phyloP scores from a whole-genome alignment of 2,113 vertebrate genomes.

The Alosa alosa region DNA sequence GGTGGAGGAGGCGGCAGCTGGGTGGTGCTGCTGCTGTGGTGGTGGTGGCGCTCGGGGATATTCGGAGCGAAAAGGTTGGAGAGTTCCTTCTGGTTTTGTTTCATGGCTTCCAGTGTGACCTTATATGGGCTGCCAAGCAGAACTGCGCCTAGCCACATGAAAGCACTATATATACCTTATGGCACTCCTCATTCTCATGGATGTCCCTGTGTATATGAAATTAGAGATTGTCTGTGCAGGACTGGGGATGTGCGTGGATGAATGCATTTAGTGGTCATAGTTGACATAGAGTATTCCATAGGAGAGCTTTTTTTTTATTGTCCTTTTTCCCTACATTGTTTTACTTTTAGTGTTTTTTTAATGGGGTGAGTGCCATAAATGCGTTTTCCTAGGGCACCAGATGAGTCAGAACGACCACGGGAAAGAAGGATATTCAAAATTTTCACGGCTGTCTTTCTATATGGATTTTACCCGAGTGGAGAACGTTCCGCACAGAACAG shows the following conservation, averaged over 20 bases:
- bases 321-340: neutral
- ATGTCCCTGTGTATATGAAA: neutral
- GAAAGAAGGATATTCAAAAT: neutral
- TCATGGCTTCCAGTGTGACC: neutral
- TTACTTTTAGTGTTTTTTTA: neutral
- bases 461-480: neutral
- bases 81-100: neutral
- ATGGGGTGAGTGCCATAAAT: neutral
- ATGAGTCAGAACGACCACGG: neutral
- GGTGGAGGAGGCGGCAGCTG: neutral
- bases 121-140: neutral
- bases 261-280: neutral
- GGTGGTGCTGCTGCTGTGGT: neutral
- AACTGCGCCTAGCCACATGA: neutral
- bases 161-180: neutral
- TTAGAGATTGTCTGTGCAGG: neutral
- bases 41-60: neutral
- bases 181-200: neutral
- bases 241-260: neutral
- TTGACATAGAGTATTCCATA: neutral
- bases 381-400: neutral
- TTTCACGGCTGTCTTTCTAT: neutral
- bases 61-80: neutral
- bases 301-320: neutral
- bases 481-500: neutral